Conservation (phyloP, 1,140 invertebrate species). For the Hyles vespertilio region DNA sequence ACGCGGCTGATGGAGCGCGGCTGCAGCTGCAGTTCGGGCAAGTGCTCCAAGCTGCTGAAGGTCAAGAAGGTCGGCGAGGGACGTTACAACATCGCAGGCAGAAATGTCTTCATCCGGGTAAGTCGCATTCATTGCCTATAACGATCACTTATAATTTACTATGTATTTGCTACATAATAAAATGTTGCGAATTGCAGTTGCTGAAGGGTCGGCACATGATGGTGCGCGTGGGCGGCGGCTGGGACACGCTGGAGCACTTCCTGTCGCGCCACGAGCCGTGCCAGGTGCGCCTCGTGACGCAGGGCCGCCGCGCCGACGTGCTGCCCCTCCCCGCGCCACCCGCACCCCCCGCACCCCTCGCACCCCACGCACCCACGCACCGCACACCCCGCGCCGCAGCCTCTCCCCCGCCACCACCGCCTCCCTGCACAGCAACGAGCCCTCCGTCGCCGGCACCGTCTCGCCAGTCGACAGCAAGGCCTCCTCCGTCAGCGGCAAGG, state of each 20-base stretch:
- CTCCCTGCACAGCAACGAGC: slow-evolving; percentile 15
- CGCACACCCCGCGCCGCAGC: slow-evolving; percentile 14
- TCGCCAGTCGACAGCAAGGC: slow-evolving; percentile 48
- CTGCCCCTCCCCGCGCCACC: slow-evolving; percentile 56
- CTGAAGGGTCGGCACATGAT: slow-evolving; percentile 93
- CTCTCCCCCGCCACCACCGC: slow-evolving; percentile 24
- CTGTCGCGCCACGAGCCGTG: slow-evolving; percentile 93
- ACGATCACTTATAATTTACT: too few species aligned
- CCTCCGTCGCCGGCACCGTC: slow-evolving; percentile 25
- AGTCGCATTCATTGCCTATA: slow-evolving; percentile 28
- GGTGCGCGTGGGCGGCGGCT: slow-evolving; percentile 94
- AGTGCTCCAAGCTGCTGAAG: slow-evolving; percentile 82
- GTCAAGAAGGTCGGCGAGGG: slow-evolving; percentile 88
- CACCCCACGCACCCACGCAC: slow-evolving; percentile 39
- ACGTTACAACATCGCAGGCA: slow-evolving; percentile 87
- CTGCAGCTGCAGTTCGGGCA: slow-evolving; percentile 82
- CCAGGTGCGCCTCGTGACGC: slow-evolving; percentile 83
- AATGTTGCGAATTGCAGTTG: slow-evolving; percentile 73
- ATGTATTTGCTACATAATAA: too few species aligned
- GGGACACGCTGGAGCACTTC: slow-evolving; percentile 95
- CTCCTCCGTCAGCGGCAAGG: slow-evolving; percentile 38
- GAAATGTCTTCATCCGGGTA: slow-evolving; percentile 86
- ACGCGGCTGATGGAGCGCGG: slow-evolving; percentile 81
- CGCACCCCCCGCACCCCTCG: slow-evolving; percentile 33
- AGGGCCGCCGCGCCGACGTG: slow-evolving; percentile 55